Conservation (phyloP, 2,113 vertebrate species). For the Ahaetulla prasina region DNA sequence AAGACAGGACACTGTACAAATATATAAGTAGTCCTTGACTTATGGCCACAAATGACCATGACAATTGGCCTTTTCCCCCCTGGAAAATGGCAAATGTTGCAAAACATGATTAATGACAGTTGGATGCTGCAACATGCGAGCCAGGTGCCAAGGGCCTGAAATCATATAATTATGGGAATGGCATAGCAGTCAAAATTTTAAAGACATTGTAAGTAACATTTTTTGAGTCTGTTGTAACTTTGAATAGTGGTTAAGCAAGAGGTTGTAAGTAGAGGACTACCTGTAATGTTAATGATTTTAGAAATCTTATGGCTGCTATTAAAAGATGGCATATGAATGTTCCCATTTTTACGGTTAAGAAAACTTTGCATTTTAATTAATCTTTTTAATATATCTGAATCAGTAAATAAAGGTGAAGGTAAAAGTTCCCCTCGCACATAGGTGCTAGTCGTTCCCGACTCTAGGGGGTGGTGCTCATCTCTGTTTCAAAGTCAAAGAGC, state of each 20-base stretch:
- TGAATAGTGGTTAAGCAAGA: no score
- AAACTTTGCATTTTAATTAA: background rate
- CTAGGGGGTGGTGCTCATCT: no score
- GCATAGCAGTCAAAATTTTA: background rate
- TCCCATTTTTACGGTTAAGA: background rate
- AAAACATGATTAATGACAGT: background rate
- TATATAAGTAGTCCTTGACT: background rate
- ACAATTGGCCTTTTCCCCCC: background rate
- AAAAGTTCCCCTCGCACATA: no score
- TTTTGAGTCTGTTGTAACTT: background rate
- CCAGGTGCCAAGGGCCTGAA: background rate
- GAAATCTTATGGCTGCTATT: background rate
- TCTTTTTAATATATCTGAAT: background rate
- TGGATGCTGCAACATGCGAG: background rate
- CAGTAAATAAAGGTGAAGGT: no score
- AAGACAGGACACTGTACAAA: background rate
- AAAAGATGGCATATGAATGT: background rate
- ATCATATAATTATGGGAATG: background rate
- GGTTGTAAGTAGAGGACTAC: no score
- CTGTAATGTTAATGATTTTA: background rate
- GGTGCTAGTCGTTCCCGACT: no score
- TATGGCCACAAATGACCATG: background rate
- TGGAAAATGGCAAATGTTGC: background rate
- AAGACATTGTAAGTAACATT: background rate
- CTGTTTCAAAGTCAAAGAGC: no score